phyloP scores from a whole-genome alignment of 2,797 vertebrate species.

The Mastacembelus armatus region DNA sequence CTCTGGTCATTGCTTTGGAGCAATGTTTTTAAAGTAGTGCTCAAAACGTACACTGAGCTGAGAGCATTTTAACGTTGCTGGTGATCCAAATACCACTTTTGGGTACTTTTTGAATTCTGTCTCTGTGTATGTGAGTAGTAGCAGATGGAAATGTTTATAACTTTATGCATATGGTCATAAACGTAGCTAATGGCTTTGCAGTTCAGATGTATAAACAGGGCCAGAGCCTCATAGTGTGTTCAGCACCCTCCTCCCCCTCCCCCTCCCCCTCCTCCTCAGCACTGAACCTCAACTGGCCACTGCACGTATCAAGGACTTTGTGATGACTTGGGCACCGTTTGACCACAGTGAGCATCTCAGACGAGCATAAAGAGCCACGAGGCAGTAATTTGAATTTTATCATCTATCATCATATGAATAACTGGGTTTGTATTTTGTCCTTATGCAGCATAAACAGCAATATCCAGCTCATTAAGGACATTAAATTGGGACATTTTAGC shows the following conservation, averaged over 20 bases:
- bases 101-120: slow-evolving; percentile 2
- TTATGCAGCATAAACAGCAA: not conserved
- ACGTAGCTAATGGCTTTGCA: too few relatives aligned
- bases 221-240: slow-evolving; percentile 14
- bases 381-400: too few relatives aligned
- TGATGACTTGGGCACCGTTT: too few relatives aligned
- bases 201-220: slow-evolving; percentile 22
- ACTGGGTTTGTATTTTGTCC: not conserved
- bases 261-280: slow-evolving; percentile 15
- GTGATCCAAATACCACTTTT: slow-evolving; percentile 22
- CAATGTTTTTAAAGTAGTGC: slow-evolving; percentile 16
- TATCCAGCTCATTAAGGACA: not conserved
- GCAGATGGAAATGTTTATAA: slow-evolving; percentile 33
- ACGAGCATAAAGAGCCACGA: too few relatives aligned
- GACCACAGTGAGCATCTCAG: too few relatives aligned
- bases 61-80: slow-evolving; percentile 29
- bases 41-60: slow-evolving; percentile 20
- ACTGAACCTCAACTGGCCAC: not conserved
- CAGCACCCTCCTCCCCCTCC: slow-evolving; percentile 43
- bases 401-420: not conserved
- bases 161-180: slow-evolving; percentile 15
- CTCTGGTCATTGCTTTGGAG: slow-evolving; percentile 31
- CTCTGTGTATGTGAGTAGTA: slow-evolving; percentile 2
- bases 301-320: slow-evolving; percentile 23
- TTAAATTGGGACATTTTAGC: not conserved